Evolutionary conservation across 2,113 vertebrate genomes (phyloP), one percentile per base, ranked within the genome.

Genomic region (Camelus bactrianus): DNA sequence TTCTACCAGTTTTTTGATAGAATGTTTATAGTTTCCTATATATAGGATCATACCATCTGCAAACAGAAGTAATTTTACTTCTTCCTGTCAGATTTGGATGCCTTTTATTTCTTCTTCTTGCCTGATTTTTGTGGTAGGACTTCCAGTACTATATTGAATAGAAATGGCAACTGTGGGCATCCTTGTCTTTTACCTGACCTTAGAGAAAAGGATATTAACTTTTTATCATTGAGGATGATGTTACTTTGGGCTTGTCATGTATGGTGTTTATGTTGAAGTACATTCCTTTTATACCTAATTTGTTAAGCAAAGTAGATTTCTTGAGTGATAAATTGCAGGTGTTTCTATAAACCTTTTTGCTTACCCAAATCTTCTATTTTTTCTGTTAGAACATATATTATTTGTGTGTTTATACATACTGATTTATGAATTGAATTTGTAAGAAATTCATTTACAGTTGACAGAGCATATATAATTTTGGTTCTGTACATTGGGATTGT

Each of bases 401-500:
- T 85, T 38, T 93, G 0, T 60, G 19, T 90, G 6, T 90, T 89
- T 89, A 64, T 90, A 70, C 12, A 42, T 73, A 91, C 32, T 73
- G 62, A 70, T 87, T 86, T 17, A 67, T 96, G 28, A 88, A 86
- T n/a, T 92, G 69, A 92, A 93, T 95, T 94, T 69, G 22, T 20
- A 62, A 79, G 15, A 95, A 96, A 83, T 83, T n/a, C 8, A 94
- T 92, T 62, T 95, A 81, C 84, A 85, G 52, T 76, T 90, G 12
- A 65, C 8, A 94, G 16, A 72, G 58, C 14, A 24, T 77, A 91
- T 92, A 60, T 62, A 93, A 64, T 73, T 88, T 91, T 95, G 42
- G 15, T 81, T 89, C 42, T 91, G 3, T 95, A 77, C 17, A 30
- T 87, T 38, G 89, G 5, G 5, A 89, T 93, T 82, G 1, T 89